Evolutionary conservation across 2,797 vertebrate species (phyloP).

Genomic region (Strix occidentalis): DNA sequence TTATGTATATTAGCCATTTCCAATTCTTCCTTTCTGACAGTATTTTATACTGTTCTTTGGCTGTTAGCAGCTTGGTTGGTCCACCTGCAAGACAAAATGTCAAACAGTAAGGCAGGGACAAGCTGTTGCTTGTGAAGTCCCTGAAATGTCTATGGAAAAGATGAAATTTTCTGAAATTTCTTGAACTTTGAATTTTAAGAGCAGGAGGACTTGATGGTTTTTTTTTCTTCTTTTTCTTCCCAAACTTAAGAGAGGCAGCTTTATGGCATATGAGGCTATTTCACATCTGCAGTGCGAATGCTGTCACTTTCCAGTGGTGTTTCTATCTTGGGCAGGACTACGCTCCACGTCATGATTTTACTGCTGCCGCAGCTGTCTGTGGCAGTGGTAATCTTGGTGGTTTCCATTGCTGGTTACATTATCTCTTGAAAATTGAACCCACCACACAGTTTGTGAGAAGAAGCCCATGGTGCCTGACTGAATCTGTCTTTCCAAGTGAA

Average conservation of each 20-base stretch:
- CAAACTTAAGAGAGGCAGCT: fast-evolving
- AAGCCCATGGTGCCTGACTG: fast-evolving
- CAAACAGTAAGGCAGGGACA: not conserved
- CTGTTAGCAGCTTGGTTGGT: not conserved
- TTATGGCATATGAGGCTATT: not conserved
- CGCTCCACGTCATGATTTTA: fast-evolving
- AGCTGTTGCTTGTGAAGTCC: not conserved
- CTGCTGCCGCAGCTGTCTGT: fast-evolving
- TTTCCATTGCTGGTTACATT: not conserved
- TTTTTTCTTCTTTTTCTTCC: not conserved
- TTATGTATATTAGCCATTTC: not conserved
- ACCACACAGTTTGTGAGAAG: fast-evolving
- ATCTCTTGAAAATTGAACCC: not conserved
- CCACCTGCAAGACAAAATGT: not conserved
- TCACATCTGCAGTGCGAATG: not conserved
- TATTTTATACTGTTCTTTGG: not conserved
- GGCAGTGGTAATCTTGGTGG: not conserved
- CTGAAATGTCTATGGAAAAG: not conserved
- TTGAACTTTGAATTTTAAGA: not conserved
- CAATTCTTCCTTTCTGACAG: not conserved
- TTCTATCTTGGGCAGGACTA: not conserved
- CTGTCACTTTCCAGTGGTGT: not conserved
- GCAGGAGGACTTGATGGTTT: fast-evolving
- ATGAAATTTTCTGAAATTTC: not conserved
- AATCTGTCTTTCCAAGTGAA: not conserved